A percentile compares a stretch with the other conserved stretches of the same genome.
These are phyloP conservation scores for Ctenomys sociabilis DNA, from an alignment of 2,113 vertebrate genomes.

Conservation along the genomic window DNA sequence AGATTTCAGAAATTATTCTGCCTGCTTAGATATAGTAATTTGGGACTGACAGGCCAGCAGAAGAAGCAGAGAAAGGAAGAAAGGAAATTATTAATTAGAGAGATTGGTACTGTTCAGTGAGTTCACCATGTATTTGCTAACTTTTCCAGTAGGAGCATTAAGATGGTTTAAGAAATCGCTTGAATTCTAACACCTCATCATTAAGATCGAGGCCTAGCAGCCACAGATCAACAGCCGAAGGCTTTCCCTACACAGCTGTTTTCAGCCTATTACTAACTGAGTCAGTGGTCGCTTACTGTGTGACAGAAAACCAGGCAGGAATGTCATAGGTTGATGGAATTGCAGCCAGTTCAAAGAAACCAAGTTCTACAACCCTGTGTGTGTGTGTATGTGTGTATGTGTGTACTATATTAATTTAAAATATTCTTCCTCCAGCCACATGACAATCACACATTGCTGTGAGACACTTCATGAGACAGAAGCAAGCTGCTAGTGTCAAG, in stretches of 20 bases:
- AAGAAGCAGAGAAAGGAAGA: background rate
- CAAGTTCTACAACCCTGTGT: background rate
- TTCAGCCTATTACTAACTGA: background rate
- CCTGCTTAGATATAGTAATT: conserved; percentile 10
- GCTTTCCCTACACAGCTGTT: background rate
- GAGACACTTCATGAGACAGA: background rate
- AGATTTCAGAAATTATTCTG: conserved; percentile 35
- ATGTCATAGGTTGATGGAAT: background rate
- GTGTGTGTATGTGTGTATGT: background rate
- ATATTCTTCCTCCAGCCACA: background rate
- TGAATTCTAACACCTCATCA: background rate
- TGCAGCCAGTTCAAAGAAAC: background rate
- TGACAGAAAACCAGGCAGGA: background rate
- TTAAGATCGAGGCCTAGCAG: background rate
- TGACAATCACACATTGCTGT: background rate
- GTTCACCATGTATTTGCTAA: conserved; percentile 15
- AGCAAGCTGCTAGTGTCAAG: background rate
- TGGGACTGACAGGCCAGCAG: conserved; percentile 2
- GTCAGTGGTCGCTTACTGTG: background rate
- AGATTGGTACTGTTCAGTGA: background rate
- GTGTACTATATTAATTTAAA: background rate
- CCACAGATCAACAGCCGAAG: background rate
- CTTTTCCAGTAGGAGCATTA: conserved; percentile 13
- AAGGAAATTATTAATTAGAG: conserved; percentile 39
- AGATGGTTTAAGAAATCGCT: conserved; percentile 15